Evolutionary conservation across 2,113 vertebrate genomes (phyloP).

Genomic region (Phocoena sinus): DNA sequence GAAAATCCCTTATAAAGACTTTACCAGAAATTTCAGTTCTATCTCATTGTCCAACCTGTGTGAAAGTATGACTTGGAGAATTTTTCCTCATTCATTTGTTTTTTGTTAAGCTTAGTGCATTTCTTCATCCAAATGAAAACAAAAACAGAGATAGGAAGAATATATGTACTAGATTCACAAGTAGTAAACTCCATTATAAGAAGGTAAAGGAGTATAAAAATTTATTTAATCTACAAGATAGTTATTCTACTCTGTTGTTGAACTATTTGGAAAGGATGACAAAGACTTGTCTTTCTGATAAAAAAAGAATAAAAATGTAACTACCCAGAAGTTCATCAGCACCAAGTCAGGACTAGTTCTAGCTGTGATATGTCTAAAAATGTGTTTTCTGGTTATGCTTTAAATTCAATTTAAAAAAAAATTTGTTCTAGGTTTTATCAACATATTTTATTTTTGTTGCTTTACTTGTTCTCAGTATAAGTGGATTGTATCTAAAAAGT

Average conservation of each 20-base stretch:
- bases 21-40: neutral
- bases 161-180: neutral
- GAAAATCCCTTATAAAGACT: neutral
- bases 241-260: neutral
- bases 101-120: neutral
- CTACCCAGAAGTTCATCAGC: neutral
- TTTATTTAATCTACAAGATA: neutral
- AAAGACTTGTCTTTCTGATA: neutral
- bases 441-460: neutral
- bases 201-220: neutral
- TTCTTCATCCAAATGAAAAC: neutral
- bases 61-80: neutral
- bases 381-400: neutral
- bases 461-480: neutral
- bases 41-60: neutral
- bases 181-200: neutral
- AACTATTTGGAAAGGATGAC: neutral
- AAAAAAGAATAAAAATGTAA: neutral
- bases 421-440: slow-evolving; percentile 9
- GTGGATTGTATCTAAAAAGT: neutral
- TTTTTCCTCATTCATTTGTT: neutral
- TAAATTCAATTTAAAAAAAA: neutral
- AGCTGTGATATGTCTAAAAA: neutral
- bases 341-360: neutral
- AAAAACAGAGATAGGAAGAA: neutral